These are phyloP conservation scores for Montipora efflorescens DNA, from an alignment of 64 coral and sea anemone genomes.

Conservation along the genomic window DNA sequence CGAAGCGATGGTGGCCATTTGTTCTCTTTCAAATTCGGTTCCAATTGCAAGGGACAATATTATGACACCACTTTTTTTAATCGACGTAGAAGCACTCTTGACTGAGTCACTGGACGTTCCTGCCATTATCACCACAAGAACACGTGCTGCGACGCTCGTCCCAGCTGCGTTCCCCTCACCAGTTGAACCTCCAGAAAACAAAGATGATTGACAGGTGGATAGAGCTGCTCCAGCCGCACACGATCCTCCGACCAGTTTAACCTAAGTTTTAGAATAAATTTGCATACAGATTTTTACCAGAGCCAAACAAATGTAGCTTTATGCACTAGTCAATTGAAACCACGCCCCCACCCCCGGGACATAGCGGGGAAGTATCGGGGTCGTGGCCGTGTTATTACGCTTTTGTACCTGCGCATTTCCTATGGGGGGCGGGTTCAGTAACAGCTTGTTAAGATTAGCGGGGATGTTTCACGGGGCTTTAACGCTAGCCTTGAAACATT, in stretches of 20 bases:
- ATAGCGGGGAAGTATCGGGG: no score
- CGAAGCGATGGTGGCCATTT: slow-evolving; percentile 52
- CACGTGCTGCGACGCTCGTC: slow-evolving; percentile 12
- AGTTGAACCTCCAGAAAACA: neutral
- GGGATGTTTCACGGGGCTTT: no score
- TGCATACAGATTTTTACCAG: no score
- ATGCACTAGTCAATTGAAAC: no score
- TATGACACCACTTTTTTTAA: slow-evolving; percentile 62
- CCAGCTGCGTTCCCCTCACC: neutral
- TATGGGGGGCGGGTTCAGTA: no score
- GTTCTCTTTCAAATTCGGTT: slow-evolving; percentile 32
- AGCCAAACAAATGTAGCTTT: no score
- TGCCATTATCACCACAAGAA: slow-evolving; percentile 71
- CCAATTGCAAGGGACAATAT: slow-evolving; percentile 64
- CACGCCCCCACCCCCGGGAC: no score
- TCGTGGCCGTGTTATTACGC: no score
- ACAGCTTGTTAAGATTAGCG: no score
- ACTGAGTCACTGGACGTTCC: slow-evolving; percentile 70
- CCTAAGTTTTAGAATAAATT: neutral
- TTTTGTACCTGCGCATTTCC: no score
- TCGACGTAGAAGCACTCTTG: neutral
- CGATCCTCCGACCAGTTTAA: slow-evolving; percentile 50
- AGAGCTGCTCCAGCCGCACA: slow-evolving; percentile 64
- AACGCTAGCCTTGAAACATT: no score
- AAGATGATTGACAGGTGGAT: slow-evolving; percentile 34